Evolutionary conservation across 64 coral and sea anemone genomes (phyloP), one percentile per base, ranked within the genome.

Genomic region (Porites lutea): DNA sequence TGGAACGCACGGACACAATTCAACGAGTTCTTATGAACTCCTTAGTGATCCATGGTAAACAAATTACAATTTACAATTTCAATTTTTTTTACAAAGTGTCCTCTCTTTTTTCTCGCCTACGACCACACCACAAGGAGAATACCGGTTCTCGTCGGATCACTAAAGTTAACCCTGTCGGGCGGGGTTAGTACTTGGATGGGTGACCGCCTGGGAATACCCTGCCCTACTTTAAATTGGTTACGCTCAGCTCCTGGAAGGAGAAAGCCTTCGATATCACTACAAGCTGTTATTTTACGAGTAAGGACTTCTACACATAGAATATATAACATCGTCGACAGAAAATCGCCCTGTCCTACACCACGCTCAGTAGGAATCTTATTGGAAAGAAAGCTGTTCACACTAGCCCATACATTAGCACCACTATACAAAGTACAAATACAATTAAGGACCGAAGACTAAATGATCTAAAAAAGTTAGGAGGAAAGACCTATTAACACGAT

Each of bases 361-460:
- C 78, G 0, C 8, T 15, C 8, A 1, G 61, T 4, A 8, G 20
- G 54, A 2, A 80, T 60, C 2, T 3, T 4, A 14, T 21, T 13
- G 1, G 78, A 58, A 0, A 80, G 20, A n/a, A 4, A 60, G 6
- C 13, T 23, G 8, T 80, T 80, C 15, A 62, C 47, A 4, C 60
- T 77, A 43, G 77, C 22, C 0, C 3, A 19, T 14, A 53, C 65
- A 19, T 44, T n/a, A 2, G 12, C 48, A 4, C 27, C 16, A 5
- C 62, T 27, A 9, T 79, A 55, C 3, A 89, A 5, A 2, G 75
- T 37, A 15, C 47, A 19, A 8, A 89, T 60, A 79, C 80, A 92
- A 15, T 13, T 0, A 10, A 16, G 74, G 27, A 1, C 91, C 50
- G 22, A 72, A 92, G 52, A 48, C 47, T 4, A 77, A 37, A 37